phyloP scores from a whole-genome alignment of 2,888 invertebrate genomes.

The Pollenia amentaria region DNA sequence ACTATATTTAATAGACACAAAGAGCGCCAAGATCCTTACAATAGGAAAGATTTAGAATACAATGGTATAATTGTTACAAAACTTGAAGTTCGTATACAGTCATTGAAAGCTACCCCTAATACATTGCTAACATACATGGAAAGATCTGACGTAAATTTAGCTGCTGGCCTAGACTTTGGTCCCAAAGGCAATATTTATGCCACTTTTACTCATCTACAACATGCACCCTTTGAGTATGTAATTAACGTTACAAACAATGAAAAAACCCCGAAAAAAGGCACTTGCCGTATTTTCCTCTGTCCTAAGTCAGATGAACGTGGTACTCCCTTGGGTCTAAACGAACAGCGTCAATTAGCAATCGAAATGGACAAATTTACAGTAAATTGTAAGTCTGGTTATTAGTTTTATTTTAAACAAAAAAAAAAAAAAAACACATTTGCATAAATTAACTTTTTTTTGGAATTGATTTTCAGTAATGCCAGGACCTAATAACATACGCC shows the following conservation, averaged over 20 bases:
- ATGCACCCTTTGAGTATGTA: conserved; percentile 89
- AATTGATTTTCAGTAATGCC: conserved; percentile 89
- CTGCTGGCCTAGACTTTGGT: conserved; percentile 92
- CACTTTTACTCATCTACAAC: conserved; percentile 91
- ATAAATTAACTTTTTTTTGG: background rate
- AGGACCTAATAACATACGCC: conserved; percentile 88
- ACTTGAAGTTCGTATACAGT: conserved; percentile 70
- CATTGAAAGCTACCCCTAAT: conserved; percentile 65
- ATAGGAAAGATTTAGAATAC: conserved; percentile 79
- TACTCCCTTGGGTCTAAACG: conserved; percentile 86
- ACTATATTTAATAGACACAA: conserved; percentile 91
- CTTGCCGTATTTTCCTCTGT: conserved; percentile 88
- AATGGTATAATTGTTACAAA: conserved; percentile 75
- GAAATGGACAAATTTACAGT: conserved; percentile 89
- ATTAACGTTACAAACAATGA: conserved; percentile 88
- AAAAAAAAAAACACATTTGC: background rate
- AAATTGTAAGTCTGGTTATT: conserved; percentile 85
- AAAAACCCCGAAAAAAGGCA: conserved; percentile 85
- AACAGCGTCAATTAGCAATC: conserved; percentile 87
- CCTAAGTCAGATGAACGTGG: conserved; percentile 89
- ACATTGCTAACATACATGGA: conserved; percentile 89
- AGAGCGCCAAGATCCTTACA: conserved; percentile 86
- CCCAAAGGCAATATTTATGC: conserved; percentile 89
- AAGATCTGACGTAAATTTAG: conserved; percentile 91
- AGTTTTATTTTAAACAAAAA: background rate